Conservation (phyloP, 2,113 vertebrate species). For the Eurypyga helias region DNA sequence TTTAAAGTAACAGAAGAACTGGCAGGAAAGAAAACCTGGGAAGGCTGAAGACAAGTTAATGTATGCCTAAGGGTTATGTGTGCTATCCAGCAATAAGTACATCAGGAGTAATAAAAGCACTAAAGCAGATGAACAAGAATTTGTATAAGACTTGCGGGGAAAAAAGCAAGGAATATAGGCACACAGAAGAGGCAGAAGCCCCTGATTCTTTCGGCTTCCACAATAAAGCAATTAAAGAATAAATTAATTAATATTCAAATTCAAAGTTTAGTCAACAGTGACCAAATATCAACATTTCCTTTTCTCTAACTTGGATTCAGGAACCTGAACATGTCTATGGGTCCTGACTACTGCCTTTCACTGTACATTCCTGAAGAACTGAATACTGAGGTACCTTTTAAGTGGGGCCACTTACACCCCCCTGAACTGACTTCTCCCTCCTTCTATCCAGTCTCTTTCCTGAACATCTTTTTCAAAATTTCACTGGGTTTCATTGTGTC, state of each 20-base stretch:
- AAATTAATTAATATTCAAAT: neutral
- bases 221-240: neutral
- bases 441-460: neutral
- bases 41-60: slow-evolving; percentile 52
- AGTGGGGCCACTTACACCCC: neutral
- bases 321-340: neutral
- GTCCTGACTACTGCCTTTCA: neutral
- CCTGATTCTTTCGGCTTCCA: neutral
- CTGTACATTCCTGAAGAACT: neutral
- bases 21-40: slow-evolving; percentile 37
- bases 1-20: slow-evolving; percentile 61
- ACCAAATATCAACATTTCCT: neutral
- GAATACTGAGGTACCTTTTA: neutral
- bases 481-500: neutral
- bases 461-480: neutral
- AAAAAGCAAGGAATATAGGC: neutral
- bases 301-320: neutral
- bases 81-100: slow-evolving; percentile 43
- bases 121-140: slow-evolving; percentile 54
- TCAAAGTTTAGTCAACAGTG: neutral
- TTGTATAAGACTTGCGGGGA: neutral
- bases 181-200: neutral
- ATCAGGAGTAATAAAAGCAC: slow-evolving; percentile 63
- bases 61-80: slow-evolving; percentile 47
- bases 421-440: neutral